A percentile compares a stretch with the other conserved stretches of the same genome.
Evolutionary conservation across 1,140 invertebrate species (phyloP).

Genomic region (Elysia chlorotica): DNA sequence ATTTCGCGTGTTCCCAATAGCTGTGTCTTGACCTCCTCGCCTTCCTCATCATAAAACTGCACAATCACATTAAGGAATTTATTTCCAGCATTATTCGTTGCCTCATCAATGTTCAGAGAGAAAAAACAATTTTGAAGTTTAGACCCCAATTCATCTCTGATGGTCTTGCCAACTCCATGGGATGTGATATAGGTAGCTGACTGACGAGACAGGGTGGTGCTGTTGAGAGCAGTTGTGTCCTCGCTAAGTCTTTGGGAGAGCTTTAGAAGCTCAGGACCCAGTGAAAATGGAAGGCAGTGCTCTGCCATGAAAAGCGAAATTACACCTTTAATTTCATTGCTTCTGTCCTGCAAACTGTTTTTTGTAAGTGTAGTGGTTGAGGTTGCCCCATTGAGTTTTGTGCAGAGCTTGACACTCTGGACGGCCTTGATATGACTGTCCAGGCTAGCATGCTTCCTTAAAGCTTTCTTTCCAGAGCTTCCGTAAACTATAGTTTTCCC

Average conservation of each 20-base stretch:
- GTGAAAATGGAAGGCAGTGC: not conserved
- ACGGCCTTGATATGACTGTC: no score
- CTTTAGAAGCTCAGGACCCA: not conserved
- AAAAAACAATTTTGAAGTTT: not conserved
- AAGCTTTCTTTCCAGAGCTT: not conserved
- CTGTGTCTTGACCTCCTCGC: not conserved
- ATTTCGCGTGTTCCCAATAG: not conserved
- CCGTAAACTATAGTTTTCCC: not conserved
- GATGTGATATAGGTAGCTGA: not conserved
- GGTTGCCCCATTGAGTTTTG: no score
- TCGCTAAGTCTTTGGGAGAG: not conserved
- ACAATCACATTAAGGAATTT: not conserved
- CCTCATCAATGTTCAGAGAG: not conserved
- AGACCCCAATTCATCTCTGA: no score
- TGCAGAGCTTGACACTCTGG: no score
- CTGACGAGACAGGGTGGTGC: not conserved
- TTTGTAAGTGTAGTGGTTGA: no score
- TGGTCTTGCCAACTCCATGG: not conserved
- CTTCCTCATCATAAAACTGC: not conserved
- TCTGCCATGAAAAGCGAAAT: not conserved
- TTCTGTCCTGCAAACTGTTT: no score
- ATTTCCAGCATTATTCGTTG: slow-evolving; percentile 1
- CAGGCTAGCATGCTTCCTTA: not conserved
- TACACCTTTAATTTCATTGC: no score
- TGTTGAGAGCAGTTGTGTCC: not conserved